These are phyloP conservation scores for Mionectes macconnelli DNA, from an alignment of 2,113 vertebrate species.

Conservation along the genomic window DNA sequence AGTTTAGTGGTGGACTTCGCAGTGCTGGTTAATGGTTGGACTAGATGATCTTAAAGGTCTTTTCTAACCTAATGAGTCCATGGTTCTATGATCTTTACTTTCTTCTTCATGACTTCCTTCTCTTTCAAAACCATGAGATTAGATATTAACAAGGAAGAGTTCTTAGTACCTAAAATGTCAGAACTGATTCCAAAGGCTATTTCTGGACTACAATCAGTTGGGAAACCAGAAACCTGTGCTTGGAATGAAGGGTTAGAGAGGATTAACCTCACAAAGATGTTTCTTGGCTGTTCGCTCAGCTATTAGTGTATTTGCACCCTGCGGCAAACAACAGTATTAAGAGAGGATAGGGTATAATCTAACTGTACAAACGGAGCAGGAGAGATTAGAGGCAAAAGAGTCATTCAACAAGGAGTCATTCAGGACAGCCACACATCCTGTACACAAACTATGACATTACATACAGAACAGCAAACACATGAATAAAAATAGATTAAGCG, in stretches of 20 bases:
- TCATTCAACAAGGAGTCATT: not conserved
- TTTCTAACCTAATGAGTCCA: not conserved
- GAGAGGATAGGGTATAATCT: not conserved
- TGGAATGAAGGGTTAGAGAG: not conserved
- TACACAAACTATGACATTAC: not conserved
- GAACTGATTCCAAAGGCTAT: not conserved
- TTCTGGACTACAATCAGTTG: not conserved
- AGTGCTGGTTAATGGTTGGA: not conserved
- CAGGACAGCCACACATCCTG: not conserved
- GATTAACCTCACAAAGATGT: not conserved
- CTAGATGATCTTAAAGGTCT: not conserved
- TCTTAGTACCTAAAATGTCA: not conserved
- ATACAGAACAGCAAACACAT: not conserved
- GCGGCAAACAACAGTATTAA: not conserved
- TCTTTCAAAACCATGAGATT: not conserved
- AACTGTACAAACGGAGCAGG: not conserved
- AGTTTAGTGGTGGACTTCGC: not conserved
- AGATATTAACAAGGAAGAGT: not conserved
- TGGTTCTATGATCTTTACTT: not conserved
- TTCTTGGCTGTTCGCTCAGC: not conserved
- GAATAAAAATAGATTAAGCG: not conserved
- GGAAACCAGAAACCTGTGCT: not conserved
- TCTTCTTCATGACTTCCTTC: not conserved
- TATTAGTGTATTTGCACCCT: not conserved
- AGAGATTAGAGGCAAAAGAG: not conserved